These are phyloP conservation scores for Ischnus inquisitorius DNA, from an alignment of 2,888 invertebrate genomes.

Conservation along the genomic window DNA sequence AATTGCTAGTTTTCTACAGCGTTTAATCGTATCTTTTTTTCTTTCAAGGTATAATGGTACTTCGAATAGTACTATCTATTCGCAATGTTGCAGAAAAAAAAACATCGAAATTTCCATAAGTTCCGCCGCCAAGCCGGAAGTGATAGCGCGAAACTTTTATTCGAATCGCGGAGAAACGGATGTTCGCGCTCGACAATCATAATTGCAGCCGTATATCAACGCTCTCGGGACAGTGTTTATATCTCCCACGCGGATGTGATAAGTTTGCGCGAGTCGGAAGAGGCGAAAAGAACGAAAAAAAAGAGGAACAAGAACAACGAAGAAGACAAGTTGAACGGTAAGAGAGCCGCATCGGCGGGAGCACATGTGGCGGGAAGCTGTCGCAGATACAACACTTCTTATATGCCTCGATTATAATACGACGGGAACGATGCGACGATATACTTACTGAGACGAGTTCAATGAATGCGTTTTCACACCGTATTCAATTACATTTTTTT, in stretches of 20 bases:
- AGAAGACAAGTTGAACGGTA: constrained; percentile 58
- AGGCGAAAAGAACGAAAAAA: constrained; percentile 33
- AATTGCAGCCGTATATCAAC: constrained; percentile 54
- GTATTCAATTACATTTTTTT: constrained; percentile 5
- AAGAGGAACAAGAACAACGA: constrained; percentile 40
- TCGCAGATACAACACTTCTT: constrained; percentile 75
- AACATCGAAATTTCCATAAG: not conserved
- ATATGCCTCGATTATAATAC: constrained; percentile 64
- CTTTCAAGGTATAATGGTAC: not conserved
- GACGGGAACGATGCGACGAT: constrained; percentile 67
- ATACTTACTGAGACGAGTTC: constrained; percentile 74
- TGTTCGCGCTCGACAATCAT: constrained; percentile 45
- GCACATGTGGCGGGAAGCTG: constrained; percentile 81
- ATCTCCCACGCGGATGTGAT: constrained; percentile 67
- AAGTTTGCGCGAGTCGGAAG: constrained; percentile 61
- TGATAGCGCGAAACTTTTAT: not conserved
- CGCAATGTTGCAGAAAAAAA: not conserved
- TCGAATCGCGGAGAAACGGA: constrained; percentile 44
- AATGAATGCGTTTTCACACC: constrained; percentile 73
- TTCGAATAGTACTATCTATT: not conserved
- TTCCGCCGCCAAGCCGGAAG: constrained; percentile 6
- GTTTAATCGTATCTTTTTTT: not conserved
- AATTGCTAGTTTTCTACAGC: constrained; percentile 55
- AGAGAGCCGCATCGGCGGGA: constrained; percentile 62
- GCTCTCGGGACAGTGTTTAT: constrained; percentile 61